Evolutionary conservation across 2,888 invertebrate genomes (phyloP).

Genomic region (Cephus pulcher): DNA sequence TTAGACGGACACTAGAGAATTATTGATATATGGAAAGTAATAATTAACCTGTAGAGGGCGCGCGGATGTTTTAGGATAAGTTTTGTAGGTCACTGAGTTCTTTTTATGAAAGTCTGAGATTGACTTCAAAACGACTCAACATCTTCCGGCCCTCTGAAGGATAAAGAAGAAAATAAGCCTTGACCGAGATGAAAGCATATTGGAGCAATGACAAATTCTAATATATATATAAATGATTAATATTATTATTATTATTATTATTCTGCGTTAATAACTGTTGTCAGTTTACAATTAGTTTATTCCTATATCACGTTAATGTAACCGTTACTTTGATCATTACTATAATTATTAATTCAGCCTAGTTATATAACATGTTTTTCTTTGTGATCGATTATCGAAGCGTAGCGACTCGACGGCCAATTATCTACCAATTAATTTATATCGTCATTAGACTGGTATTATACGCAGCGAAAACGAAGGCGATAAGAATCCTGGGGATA

Average conservation of each 20-base stretch:
- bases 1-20: no score
- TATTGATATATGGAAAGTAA: no score
- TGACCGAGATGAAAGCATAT: neutral
- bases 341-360: neutral
- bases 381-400: neutral
- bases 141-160: no score
- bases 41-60: no score
- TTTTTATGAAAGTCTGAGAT: no score
- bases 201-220: conserved; percentile 4
- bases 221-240: neutral
- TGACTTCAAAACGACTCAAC: no score
- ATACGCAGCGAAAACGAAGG: neutral
- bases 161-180: conserved; percentile 5
- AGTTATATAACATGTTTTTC: neutral
- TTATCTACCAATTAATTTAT: neutral
- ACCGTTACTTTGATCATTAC: neutral
- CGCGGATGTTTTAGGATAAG: neutral
- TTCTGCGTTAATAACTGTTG: neutral
- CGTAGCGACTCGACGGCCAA: neutral
- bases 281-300: neutral
- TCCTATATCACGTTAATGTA: no score
- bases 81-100: neutral
- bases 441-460: neutral
- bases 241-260: neutral
- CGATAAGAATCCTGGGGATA: neutral